Evolutionary conservation across 2,888 invertebrate genomes (phyloP), one percentile per base, ranked within the genome.

Genomic region (Ptychoptera contaminata): DNA sequence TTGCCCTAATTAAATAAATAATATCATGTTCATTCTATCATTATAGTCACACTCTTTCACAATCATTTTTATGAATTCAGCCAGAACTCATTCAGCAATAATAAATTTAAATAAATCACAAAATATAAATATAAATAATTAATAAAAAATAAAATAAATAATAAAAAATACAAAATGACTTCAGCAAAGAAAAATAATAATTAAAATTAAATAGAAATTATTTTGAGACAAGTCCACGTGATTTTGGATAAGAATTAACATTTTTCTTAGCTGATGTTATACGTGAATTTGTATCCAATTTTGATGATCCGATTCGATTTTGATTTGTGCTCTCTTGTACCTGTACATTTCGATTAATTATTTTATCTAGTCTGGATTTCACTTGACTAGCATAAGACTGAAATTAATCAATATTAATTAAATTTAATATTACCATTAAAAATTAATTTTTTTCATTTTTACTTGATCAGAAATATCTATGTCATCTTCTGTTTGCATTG

Each of bases 401-500:
- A 11, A 32, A 32, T 32, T 11, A 30, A 30, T 8, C 9, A 30
- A 9, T 8, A 7, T 11, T 4, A n/a, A 32, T 3, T 23, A 23
- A 32, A 61, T n/a, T 62, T 59, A 54, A 64, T 54, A 16, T 61
- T 61, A 39, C 57, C 61, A 23, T 61, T 60, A 36, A 60, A 57
- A 31, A 57, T 54, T 3, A 11, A 11, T 7, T 32, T 11, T 32
- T 7, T 23, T 32, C 6, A 38, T 30, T 35, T 38, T 41, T 35
- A 46, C 48, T 41, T 49, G 46, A 15, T 65, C 66, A 0, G 60
- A 59, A 36, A 66, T 66, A 43, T 67, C 66, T 40, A 66, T 63
- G 46, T 67, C 66, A 42, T 65, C 65, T 35, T 65, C 64, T 0
- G 65, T 60, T 47, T 63, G 60, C 65, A 66, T 65, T 5, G 67